Evolutionary conservation across 2,797 vertebrate species (phyloP).

Genomic region (Furcifer pardalis): DNA sequence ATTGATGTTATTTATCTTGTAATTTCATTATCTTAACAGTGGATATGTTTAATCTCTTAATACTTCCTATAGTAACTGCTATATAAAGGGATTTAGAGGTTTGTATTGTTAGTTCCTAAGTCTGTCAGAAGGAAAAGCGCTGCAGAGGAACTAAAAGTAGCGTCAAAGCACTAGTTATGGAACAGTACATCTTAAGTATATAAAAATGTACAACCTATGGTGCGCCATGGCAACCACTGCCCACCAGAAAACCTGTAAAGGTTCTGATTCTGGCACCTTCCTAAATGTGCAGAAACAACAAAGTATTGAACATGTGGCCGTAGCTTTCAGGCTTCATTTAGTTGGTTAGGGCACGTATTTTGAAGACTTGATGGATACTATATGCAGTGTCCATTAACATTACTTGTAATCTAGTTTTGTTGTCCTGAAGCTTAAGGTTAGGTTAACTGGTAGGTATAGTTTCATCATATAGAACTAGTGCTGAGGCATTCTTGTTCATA

Average conservation of each 20-base stretch:
- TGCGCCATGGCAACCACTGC: neutral
- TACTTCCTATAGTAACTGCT: neutral
- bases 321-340: neutral
- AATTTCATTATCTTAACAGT: neutral
- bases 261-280: neutral
- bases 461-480: neutral
- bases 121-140: neutral
- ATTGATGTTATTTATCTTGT: neutral
- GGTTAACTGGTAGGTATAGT: neutral
- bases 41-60: neutral
- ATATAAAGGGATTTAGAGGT: neutral
- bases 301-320: neutral
- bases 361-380: neutral
- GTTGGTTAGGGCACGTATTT: neutral
- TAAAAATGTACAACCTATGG: neutral
- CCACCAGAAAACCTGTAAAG: neutral
- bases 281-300: neutral
- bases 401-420: neutral
- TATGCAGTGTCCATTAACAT: neutral
- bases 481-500: constrained; percentile 8
- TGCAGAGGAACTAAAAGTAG: neutral
- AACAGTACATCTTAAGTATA: neutral
- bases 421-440: neutral
- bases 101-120: neutral
- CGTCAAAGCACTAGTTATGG: neutral